Percentiles rank a stretch among this genome's conserved stretches.
phyloP scores from a whole-genome alignment of 2,888 invertebrate genomes.

The Subacronicta megacephala region DNA sequence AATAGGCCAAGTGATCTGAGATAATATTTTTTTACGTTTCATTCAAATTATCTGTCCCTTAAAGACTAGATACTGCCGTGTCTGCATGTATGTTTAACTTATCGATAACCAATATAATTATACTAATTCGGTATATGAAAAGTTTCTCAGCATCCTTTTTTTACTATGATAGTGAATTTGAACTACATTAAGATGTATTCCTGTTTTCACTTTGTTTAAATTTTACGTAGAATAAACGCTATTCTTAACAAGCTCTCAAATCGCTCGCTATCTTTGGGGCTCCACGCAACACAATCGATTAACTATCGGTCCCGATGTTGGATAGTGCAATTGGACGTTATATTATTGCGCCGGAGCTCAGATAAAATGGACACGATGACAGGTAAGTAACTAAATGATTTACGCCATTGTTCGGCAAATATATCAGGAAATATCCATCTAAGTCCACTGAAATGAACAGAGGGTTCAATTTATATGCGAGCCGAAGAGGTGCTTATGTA shows the following conservation, averaged over 20 bases:
- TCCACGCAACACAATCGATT: slow-evolving; percentile 59
- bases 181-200: too few species aligned
- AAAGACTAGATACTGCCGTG: too few species aligned
- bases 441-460: slow-evolving; percentile 1
- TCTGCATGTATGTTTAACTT: too few species aligned
- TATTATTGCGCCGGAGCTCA: slow-evolving; percentile 55
- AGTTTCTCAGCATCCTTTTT: too few species aligned
- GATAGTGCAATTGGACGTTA: slow-evolving; percentile 64
- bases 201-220: background rate
- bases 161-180: too few species aligned
- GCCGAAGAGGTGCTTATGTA: too few species aligned
- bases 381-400: slow-evolving; percentile 50
- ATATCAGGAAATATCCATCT: slow-evolving; percentile 15
- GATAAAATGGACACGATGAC: slow-evolving; percentile 48
- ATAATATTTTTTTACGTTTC: too few species aligned
- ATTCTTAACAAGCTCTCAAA: background rate
- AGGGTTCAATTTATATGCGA: too few species aligned
- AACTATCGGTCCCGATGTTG: slow-evolving; percentile 61
- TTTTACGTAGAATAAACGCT: background rate
- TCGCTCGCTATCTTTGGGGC: slow-evolving; percentile 31
- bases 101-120: too few species aligned
- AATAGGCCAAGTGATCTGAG: too few species aligned
- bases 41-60: too few species aligned
- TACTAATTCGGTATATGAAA: too few species aligned
- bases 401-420: slow-evolving; percentile 23